Percentiles rank a stretch among this genome's conserved stretches.
phyloP scores from a whole-genome alignment of 2,113 vertebrate species.

The Eulacestoma nigropectus region DNA sequence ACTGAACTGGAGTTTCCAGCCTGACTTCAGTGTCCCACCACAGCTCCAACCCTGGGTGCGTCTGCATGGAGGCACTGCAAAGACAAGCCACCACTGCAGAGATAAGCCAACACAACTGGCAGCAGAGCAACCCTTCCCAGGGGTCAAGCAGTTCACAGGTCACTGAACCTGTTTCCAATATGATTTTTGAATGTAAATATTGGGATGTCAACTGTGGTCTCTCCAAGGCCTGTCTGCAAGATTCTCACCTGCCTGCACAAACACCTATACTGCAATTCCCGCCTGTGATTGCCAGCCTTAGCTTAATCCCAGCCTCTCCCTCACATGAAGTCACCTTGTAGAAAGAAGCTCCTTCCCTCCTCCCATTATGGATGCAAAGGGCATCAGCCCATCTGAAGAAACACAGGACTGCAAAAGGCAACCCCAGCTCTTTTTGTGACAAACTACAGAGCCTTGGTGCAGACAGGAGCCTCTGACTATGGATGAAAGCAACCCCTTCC shows the following conservation, averaged over 20 bases:
- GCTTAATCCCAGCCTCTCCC: not conserved
- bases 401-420: not conserved
- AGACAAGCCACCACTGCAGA: not conserved
- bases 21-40: not conserved
- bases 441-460: fast-evolving
- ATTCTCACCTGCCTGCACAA: not conserved
- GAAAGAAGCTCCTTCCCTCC: not conserved
- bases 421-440: not conserved
- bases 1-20: not conserved
- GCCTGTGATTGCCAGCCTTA: not conserved
- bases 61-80: not conserved
- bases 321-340: not conserved
- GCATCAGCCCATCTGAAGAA: not conserved
- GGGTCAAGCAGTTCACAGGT: not conserved
- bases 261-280: not conserved
- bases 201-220: not conserved
- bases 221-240: not conserved
- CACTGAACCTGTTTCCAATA: not conserved
- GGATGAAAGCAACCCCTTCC: not conserved
- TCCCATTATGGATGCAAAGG: fast-evolving
- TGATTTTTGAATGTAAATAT: not conserved
- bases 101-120: not conserved
- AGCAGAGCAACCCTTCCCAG: not conserved
- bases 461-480: not conserved
- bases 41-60: not conserved